Evolutionary conservation across 2,888 invertebrate species (phyloP), one percentile per base, ranked within the genome.

Genomic region (Archips xylosteana): DNA sequence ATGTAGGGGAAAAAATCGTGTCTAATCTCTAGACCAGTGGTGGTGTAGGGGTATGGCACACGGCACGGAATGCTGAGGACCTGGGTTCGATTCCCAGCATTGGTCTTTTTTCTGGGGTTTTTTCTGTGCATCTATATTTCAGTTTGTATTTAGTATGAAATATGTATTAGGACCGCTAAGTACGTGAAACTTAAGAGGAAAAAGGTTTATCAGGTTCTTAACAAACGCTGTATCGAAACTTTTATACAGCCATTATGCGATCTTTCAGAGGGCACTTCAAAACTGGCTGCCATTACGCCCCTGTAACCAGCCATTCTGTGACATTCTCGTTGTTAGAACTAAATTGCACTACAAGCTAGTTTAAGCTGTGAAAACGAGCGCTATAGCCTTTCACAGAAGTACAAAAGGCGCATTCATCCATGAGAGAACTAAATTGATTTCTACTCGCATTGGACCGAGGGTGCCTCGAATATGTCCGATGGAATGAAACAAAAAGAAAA

Each of bases 351-450:
- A 71, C 57, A 64, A 32, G 57, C 59, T 36, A 59, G 34, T 64
- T 13, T 39, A 89, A 88, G 84, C 88, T 89, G 87, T 92, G 89
- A 91, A 92, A 92, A 91, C 89, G 89, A 87, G 89, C 91, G 84
- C 89, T 89, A 92, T 91, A 91, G 91, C 92, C 90, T 92, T 92
- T 89, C 89, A 88, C 78, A 86, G 90, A 85, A 86, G 81, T 85
- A 91, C 92, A 92, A 92, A 92, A 88, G 89, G 82, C 81, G 81
- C 90, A 88, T 85, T 90, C 85, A 88, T 83, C 87, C 89, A 90
- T 81, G 89, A 91, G 89, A 84, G 84, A 85, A 84, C 89, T 85
- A 89, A 92, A 92, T 92, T 90, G 90, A 91, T 91, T 90, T 90
- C 88, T 88, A 86, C 83, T 87, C 88, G 89, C 89, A 90, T 90